Base-by-base conservation (phyloP, 2,113 vertebrate species). In the Cacatua alba region DNA sequence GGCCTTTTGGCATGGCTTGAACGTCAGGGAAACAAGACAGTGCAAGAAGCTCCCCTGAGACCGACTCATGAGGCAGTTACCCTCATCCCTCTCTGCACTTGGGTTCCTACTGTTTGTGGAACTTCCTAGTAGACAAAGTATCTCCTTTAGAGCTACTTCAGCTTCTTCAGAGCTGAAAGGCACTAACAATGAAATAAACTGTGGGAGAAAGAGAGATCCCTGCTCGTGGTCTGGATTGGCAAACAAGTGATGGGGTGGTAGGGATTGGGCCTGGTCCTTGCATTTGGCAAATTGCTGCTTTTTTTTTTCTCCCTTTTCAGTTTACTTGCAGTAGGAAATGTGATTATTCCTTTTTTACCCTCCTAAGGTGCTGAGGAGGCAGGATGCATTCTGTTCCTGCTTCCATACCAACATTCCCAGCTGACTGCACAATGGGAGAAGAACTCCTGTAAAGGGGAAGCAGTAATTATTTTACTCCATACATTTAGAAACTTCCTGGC, bases 21-120 rank as follows among this genome's bases (percentile, higher is more conserved):
- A 26, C 0, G 0, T 2, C 0, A 0, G 72, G 37, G 72, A 75
- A 59, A 20, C 5, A 8, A 0, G 0, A 28, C 20, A 25, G 35
- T 24, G 64, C 35, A 35, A 51, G 78, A 17, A 87, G 43, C 13
- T 59, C 62, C 76, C 43, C 60, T 19, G 51, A 67, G 67, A 62
- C 12, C 85, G 70, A 59, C 21, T 80, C 5, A 0, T 41, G 64
- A 24, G 26, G 44, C 49, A 51, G 33, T 71, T 43, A 26, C n/a
- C 43, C 51, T 63, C 49, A 26, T 53, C 41, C 63, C 48, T 57
- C 65, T 82, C 67, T 57, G 67, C 74, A 62, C 43, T 77, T 25
- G 18, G 29, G 41, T 51, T 84, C 59, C 76, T 86, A 13, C 35
- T 71, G 41, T 5, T 49, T 41, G 39, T n/a, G 53, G 76, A 65